phyloP scores from a whole-genome alignment of 2,888 invertebrate species.

The Hoplodrina ambigua region DNA sequence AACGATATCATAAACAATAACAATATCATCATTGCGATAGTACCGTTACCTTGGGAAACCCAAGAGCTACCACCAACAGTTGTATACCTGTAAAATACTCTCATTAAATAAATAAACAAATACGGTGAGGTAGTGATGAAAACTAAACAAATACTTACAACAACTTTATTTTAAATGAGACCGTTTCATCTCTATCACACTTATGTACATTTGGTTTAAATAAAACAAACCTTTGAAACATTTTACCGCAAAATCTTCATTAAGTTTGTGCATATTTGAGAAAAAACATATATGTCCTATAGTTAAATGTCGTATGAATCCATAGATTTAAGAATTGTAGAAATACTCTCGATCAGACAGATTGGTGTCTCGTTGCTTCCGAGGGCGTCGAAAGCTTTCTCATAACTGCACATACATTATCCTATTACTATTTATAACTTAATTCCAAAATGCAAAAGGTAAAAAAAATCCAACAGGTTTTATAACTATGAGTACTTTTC shows the following conservation, averaged over 20 bases:
- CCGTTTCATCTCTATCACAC: constrained; percentile 90
- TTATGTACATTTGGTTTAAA: constrained; percentile 90
- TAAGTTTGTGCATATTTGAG: constrained; percentile 90
- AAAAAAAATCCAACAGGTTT: constrained; percentile 76
- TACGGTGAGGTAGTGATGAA: constrained; percentile 51
- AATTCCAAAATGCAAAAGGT: constrained; percentile 83
- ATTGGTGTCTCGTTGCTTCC: constrained; percentile 82
- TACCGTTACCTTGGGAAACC: too few relatives aligned
- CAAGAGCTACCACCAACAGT: too few relatives aligned
- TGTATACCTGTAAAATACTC: background rate
- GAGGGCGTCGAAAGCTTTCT: constrained; percentile 67
- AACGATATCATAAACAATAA: too few relatives aligned
- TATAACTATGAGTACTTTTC: constrained; percentile 72
- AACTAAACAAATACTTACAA: constrained; percentile 82
- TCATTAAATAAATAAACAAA: background rate
- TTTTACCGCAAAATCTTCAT: constrained; percentile 85
- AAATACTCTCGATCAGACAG: constrained; percentile 80
- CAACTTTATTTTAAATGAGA: constrained; percentile 90
- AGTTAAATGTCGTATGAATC: constrained; percentile 83
- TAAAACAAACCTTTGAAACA: constrained; percentile 88
- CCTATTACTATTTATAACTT: constrained; percentile 74
- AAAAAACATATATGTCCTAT: constrained; percentile 81
- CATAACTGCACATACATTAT: constrained; percentile 74
- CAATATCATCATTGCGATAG: too few relatives aligned
- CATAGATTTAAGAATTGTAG: constrained; percentile 79